A percentile compares a stretch with the other conserved stretches of the same genome.
These are phyloP conservation scores for Oreochromis aureus DNA, from an alignment of 2,113 vertebrate genomes.

Conservation along the genomic window DNA sequence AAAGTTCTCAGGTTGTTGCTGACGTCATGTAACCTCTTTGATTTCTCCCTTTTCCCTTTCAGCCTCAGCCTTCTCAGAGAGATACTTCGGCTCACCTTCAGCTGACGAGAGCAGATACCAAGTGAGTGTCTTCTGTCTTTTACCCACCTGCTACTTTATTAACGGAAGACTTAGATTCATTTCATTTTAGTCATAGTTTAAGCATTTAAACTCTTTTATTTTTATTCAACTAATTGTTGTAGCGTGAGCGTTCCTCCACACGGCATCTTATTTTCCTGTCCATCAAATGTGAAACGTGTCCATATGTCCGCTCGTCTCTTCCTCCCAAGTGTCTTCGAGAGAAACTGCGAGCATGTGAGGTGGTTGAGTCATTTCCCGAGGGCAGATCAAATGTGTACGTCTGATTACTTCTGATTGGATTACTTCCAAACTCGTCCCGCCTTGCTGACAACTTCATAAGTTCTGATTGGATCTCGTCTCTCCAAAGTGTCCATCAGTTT, in stretches of 20 bases:
- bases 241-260: background rate
- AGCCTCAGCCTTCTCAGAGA: conserved; percentile 69
- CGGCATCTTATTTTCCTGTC: background rate
- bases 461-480: background rate
- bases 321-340: background rate
- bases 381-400: background rate
- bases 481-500: background rate
- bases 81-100: conserved; percentile 84
- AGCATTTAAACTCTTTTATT: background rate
- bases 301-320: background rate
- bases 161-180: background rate
- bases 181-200: background rate
- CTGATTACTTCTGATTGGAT: background rate
- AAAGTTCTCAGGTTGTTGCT: background rate
- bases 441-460: background rate
- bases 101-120: conserved; percentile 85
- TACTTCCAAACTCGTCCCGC: background rate
- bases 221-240: background rate
- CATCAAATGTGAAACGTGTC: background rate
- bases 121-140: conserved; percentile 54
- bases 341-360: background rate
- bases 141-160: background rate
- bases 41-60: background rate
- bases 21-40: background rate
- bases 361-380: background rate